phyloP scores from a whole-genome alignment of 2,888 invertebrate genomes.

The Tinea trinotella region DNA sequence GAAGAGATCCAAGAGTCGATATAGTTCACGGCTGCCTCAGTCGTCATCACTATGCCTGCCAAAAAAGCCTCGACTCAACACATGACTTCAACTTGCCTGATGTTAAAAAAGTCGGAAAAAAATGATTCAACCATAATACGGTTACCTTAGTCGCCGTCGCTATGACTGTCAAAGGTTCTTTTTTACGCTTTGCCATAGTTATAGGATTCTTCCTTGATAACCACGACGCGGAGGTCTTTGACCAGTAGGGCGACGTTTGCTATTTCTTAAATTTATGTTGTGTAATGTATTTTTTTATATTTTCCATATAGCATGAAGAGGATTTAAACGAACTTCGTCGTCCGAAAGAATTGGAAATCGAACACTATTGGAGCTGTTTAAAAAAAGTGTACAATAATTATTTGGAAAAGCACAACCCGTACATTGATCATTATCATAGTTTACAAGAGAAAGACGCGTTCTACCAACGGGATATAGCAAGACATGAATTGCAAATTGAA shows the following conservation, averaged over 20 bases:
- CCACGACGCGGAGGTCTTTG: too few relatives aligned
- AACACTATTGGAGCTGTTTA: conserved; percentile 49
- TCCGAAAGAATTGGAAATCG: conserved; percentile 55
- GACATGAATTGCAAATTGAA: conserved; percentile 50
- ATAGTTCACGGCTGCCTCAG: too few relatives aligned
- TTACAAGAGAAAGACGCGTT: conserved; percentile 63
- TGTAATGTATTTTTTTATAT: background rate
- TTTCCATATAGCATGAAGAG: conserved; percentile 47
- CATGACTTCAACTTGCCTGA: too few relatives aligned
- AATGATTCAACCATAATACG: too few relatives aligned
- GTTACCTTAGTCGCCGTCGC: too few relatives aligned
- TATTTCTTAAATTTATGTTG: background rate
- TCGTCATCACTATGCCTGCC: too few relatives aligned
- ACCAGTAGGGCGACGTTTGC: conserved; percentile 15
- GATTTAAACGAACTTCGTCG: conserved; percentile 48
- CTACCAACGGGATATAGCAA: conserved; percentile 63
- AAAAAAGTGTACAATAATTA: conserved; percentile 49
- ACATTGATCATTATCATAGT: conserved; percentile 53
- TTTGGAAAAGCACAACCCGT: conserved; percentile 54
- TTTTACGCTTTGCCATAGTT: too few relatives aligned
- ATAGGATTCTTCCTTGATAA: too few relatives aligned
- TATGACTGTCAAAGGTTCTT: too few relatives aligned
- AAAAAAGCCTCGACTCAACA: too few relatives aligned
- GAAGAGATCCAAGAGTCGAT: too few relatives aligned
- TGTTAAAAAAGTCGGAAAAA: too few relatives aligned